Percentiles rank a stretch among this genome's conserved stretches.
These are phyloP conservation scores for Octodon degus DNA, from an alignment of 2,113 vertebrate species.

Conservation along the genomic window DNA sequence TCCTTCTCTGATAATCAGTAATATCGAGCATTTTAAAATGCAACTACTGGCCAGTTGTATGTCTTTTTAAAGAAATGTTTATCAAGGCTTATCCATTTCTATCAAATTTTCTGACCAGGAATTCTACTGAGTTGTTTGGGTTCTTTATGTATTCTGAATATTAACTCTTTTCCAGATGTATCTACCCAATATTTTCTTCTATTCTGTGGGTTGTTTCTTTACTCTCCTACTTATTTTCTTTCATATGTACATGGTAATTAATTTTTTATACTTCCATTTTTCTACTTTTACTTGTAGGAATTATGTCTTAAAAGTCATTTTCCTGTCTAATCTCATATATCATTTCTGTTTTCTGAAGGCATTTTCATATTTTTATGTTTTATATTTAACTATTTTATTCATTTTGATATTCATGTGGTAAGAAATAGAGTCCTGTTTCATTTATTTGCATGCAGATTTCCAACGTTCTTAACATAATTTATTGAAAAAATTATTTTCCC, in stretches of 20 bases:
- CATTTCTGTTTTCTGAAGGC: neutral
- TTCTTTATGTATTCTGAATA: neutral
- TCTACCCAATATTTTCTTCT: neutral
- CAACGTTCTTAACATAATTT: neutral
- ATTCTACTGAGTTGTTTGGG: neutral
- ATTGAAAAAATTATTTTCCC: neutral
- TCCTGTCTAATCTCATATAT: neutral
- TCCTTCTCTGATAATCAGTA: neutral
- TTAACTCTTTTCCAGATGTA: neutral
- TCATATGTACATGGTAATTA: neutral
- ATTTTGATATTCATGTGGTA: neutral
- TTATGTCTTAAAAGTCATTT: neutral
- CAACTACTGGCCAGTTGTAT: neutral
- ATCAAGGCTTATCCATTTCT: neutral
- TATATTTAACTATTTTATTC: neutral
- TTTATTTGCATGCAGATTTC: neutral
- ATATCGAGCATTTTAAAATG: neutral
- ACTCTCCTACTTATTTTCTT: neutral
- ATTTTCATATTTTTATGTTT: neutral
- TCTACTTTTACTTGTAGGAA: neutral
- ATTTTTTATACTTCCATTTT: neutral
- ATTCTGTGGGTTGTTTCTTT: neutral
- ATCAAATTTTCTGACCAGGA: neutral
- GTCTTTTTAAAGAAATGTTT: neutral
- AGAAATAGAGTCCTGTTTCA: neutral